Percentiles rank a stretch among this genome's conserved stretches.
Conservation (phyloP, 2,113 vertebrate genomes). For the Sylvia atricapilla region DNA sequence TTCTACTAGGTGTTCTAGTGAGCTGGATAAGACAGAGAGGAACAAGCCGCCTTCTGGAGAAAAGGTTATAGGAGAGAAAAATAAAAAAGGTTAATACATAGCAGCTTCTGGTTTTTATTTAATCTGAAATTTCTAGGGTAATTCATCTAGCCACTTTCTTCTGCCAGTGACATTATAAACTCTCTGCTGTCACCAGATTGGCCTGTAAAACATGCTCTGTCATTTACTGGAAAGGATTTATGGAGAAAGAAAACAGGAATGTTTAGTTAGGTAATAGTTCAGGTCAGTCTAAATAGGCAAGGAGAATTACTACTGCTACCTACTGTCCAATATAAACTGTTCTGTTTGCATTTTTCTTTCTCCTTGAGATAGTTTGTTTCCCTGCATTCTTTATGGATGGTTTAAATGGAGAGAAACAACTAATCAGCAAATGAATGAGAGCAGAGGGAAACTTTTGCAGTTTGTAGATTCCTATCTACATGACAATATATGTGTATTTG, state of each 20-base stretch:
- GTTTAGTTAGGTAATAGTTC: not conserved
- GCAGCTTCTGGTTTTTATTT: not conserved
- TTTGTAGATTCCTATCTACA: not conserved
- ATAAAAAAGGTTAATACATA: not conserved
- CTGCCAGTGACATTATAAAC: constrained; percentile 10
- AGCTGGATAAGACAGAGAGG: not conserved
- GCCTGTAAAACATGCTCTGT: not conserved
- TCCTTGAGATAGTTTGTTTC: constrained; percentile 9
- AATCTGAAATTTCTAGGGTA: not conserved
- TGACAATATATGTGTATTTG: not conserved
- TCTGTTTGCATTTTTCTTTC: not conserved
- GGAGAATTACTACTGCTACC: not conserved
- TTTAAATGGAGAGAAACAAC: not conserved
- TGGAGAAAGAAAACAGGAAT: not conserved
- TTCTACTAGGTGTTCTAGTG: not conserved
- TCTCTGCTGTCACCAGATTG: not conserved
- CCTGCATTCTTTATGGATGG: not conserved
- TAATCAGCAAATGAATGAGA: not conserved
- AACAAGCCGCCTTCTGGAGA: not conserved
- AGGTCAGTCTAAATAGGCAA: not conserved
- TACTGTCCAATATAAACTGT: not conserved
- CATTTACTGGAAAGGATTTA: constrained; percentile 37
- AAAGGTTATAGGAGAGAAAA: not conserved
- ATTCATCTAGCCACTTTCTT: not conserved
- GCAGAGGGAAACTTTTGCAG: not conserved